phyloP scores from a whole-genome alignment of 2,797 vertebrate species.

The Todus mexicanus region DNA sequence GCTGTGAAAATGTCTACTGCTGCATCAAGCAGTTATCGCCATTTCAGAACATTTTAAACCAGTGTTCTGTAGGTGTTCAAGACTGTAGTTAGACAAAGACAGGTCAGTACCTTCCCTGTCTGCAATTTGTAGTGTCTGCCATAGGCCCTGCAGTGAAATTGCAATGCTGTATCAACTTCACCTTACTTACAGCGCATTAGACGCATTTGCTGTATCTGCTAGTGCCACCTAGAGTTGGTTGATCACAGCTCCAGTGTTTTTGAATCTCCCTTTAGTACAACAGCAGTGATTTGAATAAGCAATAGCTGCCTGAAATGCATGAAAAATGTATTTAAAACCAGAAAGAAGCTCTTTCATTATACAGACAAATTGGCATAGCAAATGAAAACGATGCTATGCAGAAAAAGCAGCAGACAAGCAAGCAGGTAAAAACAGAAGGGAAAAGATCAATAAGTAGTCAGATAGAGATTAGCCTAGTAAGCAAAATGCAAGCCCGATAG shows the following conservation, averaged over 20 bases:
- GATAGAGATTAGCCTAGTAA: neutral
- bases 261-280: neutral
- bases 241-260: neutral
- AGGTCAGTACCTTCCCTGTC: neutral
- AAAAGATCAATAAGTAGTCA: neutral
- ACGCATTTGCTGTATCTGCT: neutral
- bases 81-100: neutral
- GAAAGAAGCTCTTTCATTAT: neutral
- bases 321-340: neutral
- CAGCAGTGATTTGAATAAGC: neutral
- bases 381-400: neutral
- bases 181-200: neutral
- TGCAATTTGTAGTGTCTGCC: neutral
- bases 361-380: neutral
- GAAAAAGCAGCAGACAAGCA: neutral
- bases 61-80: neutral
- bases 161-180: neutral
- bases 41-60: neutral
- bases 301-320: neutral
- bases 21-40: neutral
- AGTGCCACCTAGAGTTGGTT: constrained; percentile 56
- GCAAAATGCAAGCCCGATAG: neutral
- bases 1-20: neutral
- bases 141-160: neutral
- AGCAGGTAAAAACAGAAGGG: neutral